Percentiles rank a stretch among this genome's conserved stretches.
phyloP scores from a whole-genome alignment of 2,113 vertebrate genomes.

The Planiliza haematocheilus region DNA sequence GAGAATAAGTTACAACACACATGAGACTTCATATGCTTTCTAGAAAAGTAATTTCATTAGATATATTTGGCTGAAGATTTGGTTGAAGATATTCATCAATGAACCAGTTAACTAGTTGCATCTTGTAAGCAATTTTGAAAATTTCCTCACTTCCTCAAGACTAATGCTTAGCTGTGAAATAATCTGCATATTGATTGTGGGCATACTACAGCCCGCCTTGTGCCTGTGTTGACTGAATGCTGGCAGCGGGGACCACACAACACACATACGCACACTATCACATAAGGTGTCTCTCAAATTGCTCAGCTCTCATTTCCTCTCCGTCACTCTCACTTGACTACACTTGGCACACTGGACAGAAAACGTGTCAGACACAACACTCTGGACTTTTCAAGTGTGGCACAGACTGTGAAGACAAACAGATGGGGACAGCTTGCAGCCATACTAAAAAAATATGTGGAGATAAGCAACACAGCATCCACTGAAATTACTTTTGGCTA shows the following conservation, averaged over 20 bases:
- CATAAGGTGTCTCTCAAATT: slow-evolving; percentile 55
- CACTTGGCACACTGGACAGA: slow-evolving; percentile 48
- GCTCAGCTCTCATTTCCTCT: slow-evolving; percentile 64
- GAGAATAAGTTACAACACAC: slow-evolving; percentile 25
- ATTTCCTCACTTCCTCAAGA: neutral
- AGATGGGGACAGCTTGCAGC: slow-evolving; percentile 67
- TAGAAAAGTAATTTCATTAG: slow-evolving; percentile 1
- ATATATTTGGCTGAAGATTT: neutral
- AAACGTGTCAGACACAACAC: slow-evolving; percentile 69
- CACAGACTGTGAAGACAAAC: slow-evolving; percentile 53
- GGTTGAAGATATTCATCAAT: slow-evolving; percentile 22
- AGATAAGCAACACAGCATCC: slow-evolving; percentile 42
- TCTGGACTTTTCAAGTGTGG: slow-evolving; percentile 49
- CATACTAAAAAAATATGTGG: slow-evolving; percentile 58
- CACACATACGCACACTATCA: slow-evolving; percentile 29
- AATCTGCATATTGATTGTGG: slow-evolving; percentile 5
- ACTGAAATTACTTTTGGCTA: slow-evolving; percentile 53
- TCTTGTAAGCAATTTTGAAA: no score
- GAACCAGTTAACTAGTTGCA: no score
- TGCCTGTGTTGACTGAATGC: slow-evolving; percentile 4
- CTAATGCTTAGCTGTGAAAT: slow-evolving; percentile 9
- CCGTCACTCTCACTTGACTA: slow-evolving; percentile 47
- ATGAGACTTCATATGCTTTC: slow-evolving; percentile 25
- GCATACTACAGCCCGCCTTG: neutral
- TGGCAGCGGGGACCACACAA: slow-evolving; percentile 1